Conservation (phyloP, 2,113 vertebrate species). For the Chloropsis cyanopogon region DNA sequence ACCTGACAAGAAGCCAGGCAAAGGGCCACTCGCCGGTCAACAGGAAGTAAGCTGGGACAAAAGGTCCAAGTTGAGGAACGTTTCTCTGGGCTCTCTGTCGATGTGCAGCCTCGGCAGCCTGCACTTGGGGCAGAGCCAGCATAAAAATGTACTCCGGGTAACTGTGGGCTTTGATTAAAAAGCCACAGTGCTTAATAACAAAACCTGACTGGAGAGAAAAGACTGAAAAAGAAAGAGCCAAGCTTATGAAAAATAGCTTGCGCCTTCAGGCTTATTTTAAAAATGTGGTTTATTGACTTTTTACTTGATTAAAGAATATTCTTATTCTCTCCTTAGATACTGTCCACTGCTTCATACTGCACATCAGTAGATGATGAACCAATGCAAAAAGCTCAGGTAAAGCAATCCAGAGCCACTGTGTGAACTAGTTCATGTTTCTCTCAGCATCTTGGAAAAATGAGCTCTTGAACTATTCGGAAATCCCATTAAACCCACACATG, state of each 20-base stretch:
- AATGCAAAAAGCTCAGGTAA: not conserved
- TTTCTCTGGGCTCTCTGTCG: constrained; percentile 70
- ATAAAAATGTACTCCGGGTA: constrained; percentile 52
- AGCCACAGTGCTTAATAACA: constrained; percentile 45
- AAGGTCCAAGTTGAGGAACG: constrained; percentile 84
- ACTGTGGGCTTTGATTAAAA: constrained; percentile 58
- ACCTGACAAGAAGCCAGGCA: constrained; percentile 63
- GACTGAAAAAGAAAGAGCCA: not conserved
- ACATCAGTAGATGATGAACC: not conserved
- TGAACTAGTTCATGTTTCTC: constrained; percentile 2
- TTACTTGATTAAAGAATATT: constrained; percentile 32
- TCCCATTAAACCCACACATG: constrained; percentile 42
- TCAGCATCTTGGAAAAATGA: constrained; percentile 27
- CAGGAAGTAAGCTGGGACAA: constrained; percentile 82
- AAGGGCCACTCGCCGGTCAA: constrained; percentile 73
- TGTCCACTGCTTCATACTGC: not conserved
- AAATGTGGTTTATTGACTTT: constrained; percentile 50
- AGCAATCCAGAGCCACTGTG: not conserved
- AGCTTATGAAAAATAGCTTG: constrained; percentile 7
- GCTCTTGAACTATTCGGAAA: not conserved
- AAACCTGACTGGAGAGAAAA: constrained; percentile 30
- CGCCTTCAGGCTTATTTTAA: constrained; percentile 20
- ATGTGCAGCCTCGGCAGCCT: constrained; percentile 73
- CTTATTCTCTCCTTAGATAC: constrained; percentile 18
- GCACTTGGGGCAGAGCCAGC: constrained; percentile 66